Evolutionary conservation across 2,113 vertebrate species (phyloP).

Genomic region (Callaeas wilsoni): DNA sequence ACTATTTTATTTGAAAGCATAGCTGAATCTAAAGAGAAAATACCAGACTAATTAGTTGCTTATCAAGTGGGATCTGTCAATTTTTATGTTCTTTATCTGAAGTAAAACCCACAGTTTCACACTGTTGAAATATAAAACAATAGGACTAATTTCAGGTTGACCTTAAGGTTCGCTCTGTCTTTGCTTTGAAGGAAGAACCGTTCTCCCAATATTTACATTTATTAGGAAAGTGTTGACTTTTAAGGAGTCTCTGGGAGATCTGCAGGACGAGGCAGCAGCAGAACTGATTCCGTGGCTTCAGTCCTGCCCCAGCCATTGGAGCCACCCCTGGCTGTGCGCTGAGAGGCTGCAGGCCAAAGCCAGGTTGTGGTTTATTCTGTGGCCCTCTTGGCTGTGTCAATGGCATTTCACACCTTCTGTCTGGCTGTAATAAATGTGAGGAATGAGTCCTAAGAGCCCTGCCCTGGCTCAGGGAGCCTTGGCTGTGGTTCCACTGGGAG

Average conservation of each 20-base stretch:
- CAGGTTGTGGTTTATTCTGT: not conserved
- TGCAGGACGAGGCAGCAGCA: rapidly evolving
- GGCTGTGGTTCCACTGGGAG: not conserved
- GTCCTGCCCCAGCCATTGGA: not conserved
- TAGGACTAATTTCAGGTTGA: not conserved
- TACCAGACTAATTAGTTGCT: not conserved
- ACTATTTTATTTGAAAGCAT: not conserved
- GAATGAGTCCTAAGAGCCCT: not conserved
- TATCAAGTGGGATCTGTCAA: not conserved
- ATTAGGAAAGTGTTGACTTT: not conserved
- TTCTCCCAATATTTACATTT: not conserved
- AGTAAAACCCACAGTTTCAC: not conserved
- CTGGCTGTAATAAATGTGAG: not conserved
- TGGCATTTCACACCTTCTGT: not conserved
- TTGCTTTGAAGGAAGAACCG: not conserved
- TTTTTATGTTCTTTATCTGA: not conserved
- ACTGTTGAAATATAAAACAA: not conserved
- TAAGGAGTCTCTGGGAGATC: not conserved
- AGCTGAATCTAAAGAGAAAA: not conserved
- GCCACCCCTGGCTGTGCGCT: not conserved
- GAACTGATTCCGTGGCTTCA: not conserved
- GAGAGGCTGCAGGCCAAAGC: not conserved
- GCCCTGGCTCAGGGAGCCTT: not conserved
- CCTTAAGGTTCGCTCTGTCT: not conserved
- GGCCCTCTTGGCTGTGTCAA: not conserved